Conservation (phyloP, 2,888 invertebrate species). For the Drosophila putrida region DNA sequence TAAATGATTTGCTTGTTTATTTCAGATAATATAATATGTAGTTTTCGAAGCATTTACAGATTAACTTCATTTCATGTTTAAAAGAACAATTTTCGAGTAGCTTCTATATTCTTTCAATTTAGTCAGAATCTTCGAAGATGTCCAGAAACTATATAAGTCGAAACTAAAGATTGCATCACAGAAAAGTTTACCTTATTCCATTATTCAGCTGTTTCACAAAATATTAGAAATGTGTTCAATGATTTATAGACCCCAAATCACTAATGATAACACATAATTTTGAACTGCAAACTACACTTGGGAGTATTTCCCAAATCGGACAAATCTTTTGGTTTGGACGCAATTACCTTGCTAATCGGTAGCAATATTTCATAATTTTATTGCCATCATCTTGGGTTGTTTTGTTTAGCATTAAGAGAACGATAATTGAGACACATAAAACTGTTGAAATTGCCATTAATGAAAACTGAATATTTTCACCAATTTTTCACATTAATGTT, state of each 20-base stretch:
- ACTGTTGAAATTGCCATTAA: constrained; percentile 58
- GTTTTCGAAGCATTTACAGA: too few relatives aligned
- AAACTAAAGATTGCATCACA: too few relatives aligned
- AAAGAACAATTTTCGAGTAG: too few relatives aligned
- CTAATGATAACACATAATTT: constrained; percentile 28
- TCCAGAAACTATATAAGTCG: too few relatives aligned
- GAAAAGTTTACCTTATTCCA: too few relatives aligned
- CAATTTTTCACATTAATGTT: constrained; percentile 40
- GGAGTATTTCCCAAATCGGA: not conserved
- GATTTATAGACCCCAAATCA: not conserved
- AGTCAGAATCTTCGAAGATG: too few relatives aligned
- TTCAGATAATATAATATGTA: too few relatives aligned
- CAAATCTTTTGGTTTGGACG: constrained; percentile 1
- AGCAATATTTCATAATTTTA: constrained; percentile 64
- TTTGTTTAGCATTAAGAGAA: constrained; percentile 52
- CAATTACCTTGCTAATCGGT: constrained; percentile 47
- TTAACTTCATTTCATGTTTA: too few relatives aligned
- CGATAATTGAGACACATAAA: constrained; percentile 69
- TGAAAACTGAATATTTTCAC: constrained; percentile 28
- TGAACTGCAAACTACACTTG: not conserved
- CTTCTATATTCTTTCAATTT: too few relatives aligned
- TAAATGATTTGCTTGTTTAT: too few relatives aligned
- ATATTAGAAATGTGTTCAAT: not conserved
- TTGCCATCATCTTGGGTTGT: constrained; percentile 33
- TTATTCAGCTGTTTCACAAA: not conserved